Conservation (phyloP, 2,888 invertebrate species). For the Polyommatus icarus region DNA sequence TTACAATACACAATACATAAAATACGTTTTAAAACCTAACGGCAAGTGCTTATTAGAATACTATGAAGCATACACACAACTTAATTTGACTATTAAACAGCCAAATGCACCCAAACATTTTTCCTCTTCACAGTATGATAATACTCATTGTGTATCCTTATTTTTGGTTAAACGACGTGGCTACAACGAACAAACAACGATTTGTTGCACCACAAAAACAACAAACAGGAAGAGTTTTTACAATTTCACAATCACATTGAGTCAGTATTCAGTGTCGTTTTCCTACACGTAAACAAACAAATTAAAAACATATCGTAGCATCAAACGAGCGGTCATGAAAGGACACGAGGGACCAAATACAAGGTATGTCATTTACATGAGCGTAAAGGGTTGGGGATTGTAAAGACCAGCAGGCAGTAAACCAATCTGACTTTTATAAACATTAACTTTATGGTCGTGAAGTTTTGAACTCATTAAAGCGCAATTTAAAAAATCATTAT, state of each 20-base stretch:
- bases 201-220: conserved; percentile 14
- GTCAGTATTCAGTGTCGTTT: not conserved
- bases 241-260: not conserved
- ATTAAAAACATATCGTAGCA: not conserved
- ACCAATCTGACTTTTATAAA: not conserved
- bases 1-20: too few species aligned
- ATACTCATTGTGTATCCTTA: not conserved
- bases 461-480: not conserved
- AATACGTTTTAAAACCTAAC: too few species aligned
- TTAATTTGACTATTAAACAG: too few species aligned
- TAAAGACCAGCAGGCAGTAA: not conserved
- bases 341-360: not conserved
- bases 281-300: conserved; percentile 6
- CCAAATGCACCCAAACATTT: not conserved
- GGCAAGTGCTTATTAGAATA: too few species aligned
- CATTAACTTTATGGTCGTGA: not conserved
- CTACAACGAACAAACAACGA: not conserved
- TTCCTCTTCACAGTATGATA: not conserved
- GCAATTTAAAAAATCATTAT: not conserved
- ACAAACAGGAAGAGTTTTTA: conserved; percentile 5
- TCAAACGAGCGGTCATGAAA: not conserved
- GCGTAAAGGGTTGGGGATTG: not conserved
- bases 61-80: too few species aligned
- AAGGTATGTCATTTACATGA: not conserved
- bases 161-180: not conserved